These are phyloP conservation scores for Catharus minimus DNA, from an alignment of 2,113 vertebrate species.

Conservation along the genomic window DNA sequence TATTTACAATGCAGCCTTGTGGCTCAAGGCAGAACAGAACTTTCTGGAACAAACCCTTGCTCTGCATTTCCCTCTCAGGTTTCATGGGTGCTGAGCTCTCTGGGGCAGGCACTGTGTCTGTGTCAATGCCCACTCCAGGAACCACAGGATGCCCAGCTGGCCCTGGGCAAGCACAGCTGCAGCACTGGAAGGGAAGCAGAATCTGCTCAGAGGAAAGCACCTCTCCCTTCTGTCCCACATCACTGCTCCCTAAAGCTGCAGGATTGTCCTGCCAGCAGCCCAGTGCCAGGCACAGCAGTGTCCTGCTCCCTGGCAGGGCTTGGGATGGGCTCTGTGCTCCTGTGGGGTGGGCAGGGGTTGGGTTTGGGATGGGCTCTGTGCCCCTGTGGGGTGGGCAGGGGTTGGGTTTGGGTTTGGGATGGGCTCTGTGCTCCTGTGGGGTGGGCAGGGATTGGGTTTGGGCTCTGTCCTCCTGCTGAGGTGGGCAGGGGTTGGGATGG, in stretches of 20 bases:
- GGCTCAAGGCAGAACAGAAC: constrained; percentile 1
- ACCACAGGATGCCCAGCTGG: not conserved
- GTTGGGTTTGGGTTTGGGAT: too few species aligned
- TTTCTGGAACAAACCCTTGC: not conserved
- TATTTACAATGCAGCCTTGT: not conserved
- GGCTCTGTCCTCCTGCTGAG: not conserved
- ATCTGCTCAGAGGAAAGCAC: not conserved
- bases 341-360: too few species aligned
- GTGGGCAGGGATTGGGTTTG: not conserved
- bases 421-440: not conserved
- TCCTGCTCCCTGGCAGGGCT: not conserved
- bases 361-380: too few species aligned
- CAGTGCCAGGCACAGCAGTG: not conserved
- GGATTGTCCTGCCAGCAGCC: not conserved
- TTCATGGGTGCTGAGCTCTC: not conserved
- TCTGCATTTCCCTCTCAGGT: not conserved
- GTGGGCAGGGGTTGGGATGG: not conserved
- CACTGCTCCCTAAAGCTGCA: not conserved
- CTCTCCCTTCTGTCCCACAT: not conserved
- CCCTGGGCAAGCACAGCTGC: not conserved
- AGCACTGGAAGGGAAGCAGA: fast-evolving
- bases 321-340: not conserved
- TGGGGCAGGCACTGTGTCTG: not conserved
- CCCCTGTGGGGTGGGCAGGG: too few species aligned
- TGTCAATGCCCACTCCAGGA: not conserved